A percentile compares a stretch with the other conserved stretches of the same genome.
Evolutionary conservation across 2,113 vertebrate genomes (phyloP).

Genomic region (Psittacus erithacus): DNA sequence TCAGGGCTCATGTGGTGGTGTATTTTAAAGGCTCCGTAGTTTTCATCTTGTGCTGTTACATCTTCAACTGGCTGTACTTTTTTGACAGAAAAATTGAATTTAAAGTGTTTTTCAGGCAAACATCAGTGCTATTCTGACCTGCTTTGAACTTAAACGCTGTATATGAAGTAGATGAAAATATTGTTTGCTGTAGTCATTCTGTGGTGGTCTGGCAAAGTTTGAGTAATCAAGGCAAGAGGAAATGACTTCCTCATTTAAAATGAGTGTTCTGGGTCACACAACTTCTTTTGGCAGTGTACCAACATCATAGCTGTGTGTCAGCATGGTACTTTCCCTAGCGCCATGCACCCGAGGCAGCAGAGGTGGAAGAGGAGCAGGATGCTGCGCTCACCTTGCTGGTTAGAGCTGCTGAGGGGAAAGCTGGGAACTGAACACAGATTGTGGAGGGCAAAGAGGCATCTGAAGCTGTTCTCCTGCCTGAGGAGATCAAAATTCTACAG

Average conservation of each 20-base stretch:
- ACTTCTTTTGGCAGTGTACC: background rate
- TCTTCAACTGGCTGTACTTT: conserved; percentile 24
- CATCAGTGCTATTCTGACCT: background rate
- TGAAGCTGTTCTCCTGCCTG: background rate
- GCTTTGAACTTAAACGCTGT: background rate
- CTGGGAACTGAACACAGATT: background rate
- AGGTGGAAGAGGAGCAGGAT: background rate
- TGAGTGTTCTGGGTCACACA: background rate
- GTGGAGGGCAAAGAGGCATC: background rate
- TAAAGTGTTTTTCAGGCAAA: conserved; percentile 5
- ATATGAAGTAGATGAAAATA: background rate
- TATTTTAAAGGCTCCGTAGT: background rate
- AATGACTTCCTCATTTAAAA: background rate
- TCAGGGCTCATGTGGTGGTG: background rate
- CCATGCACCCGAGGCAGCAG: background rate
- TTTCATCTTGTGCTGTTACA: background rate
- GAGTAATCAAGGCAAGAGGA: background rate
- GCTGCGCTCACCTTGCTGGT: background rate
- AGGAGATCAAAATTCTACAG: background rate
- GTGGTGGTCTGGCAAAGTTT: background rate
- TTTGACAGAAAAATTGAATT: background rate
- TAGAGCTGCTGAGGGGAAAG: background rate
- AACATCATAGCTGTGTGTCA: fast-evolving
- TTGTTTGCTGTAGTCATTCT: background rate
- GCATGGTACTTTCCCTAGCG: background rate